Base-by-base conservation (phyloP, 2,888 invertebrate genomes). In the Limulus polyphemus region DNA sequence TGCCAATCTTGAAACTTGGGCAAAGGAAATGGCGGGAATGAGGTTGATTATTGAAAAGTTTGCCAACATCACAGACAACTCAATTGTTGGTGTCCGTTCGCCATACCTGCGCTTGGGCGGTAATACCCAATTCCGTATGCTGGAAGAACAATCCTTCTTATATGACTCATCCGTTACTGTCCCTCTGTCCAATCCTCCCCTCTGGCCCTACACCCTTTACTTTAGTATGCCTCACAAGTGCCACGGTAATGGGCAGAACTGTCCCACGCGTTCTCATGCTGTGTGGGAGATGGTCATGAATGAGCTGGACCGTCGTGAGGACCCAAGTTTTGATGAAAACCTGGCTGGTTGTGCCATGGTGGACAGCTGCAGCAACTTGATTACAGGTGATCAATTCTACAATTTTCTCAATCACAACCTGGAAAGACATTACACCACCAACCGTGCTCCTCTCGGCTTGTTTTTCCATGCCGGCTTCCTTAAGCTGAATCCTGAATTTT, bases 211-310 rank as follows among this genome's bases (percentile, higher is more conserved):
- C 80, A 95, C 95, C 3, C 80, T 97, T 46, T 94, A 95, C 81
- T 94, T 91, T 85, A 84, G 91, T 67, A 91, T 94, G 89, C 91
- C 93, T 1, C 93, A 94, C 80, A 91, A 89, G 60, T 70, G 70
- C 49, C 70, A 70, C 61, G 71, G 71, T 11, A 93, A 93, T 75
- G 90, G 90, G 14, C 90, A 90, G 75, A 92, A 92, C 77, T 93
- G 93, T 73, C 93, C 93, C 32, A 74, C 75, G 47, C 70, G 76
- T 59, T 88, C 88, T 72, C 92, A 93, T 73, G 91, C 92, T 47
- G 90, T 93, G 54, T 93, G 93, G 93, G 93, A 93, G 79, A 92
- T 93, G 85, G 92, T 92, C 59, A 90, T 93, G 90, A 93, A 93
- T 75, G 93, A 93, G 76, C 79, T 93, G 71, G 92, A 93, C 78